Evolutionary conservation across 2,888 invertebrate species (phyloP).

Genomic region (Ophioninae sp.): DNA sequence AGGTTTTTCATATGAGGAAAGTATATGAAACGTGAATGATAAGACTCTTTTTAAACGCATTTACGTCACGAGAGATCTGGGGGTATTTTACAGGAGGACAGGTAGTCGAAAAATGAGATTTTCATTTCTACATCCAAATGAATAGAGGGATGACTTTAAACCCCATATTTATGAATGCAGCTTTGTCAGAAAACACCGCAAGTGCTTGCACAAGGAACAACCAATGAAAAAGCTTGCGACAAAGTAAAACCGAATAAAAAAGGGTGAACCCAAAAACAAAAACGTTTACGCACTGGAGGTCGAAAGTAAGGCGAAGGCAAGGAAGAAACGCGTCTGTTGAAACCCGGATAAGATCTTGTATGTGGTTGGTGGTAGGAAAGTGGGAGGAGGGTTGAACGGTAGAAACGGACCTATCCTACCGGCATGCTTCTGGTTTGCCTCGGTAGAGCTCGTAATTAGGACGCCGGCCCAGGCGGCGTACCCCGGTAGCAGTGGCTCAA

Average conservation of each 20-base stretch:
- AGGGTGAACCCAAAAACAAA: not conserved
- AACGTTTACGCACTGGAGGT: not conserved
- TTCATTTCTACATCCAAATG: not conserved
- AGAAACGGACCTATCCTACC: conserved; percentile 26
- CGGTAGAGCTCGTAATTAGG: conserved; percentile 60
- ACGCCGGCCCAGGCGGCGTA: conserved; percentile 36
- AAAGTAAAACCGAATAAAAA: not conserved
- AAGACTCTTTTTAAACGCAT: not conserved
- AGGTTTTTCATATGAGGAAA: too few species aligned
- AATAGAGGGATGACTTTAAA: not conserved
- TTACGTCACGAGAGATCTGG: not conserved
- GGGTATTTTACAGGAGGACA: not conserved
- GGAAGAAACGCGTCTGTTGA: conserved; percentile 55
- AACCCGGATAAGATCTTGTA: conserved; percentile 60
- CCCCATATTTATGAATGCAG: too few species aligned
- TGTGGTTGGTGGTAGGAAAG: conserved; percentile 7
- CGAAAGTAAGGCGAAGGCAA: conserved; percentile 9
- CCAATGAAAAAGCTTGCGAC: not conserved
- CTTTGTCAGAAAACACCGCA: not conserved
- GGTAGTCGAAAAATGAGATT: not conserved
- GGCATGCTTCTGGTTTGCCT: conserved; percentile 34
- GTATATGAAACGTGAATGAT: not conserved
- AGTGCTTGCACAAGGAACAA: not conserved
- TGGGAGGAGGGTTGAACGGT: conserved; percentile 4
- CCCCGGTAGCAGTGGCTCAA: conserved; percentile 36